Percentiles rank a stretch among this genome's conserved stretches.
Evolutionary conservation across 2,113 vertebrate genomes (phyloP).

Genomic region (Apodemus speciosus): DNA sequence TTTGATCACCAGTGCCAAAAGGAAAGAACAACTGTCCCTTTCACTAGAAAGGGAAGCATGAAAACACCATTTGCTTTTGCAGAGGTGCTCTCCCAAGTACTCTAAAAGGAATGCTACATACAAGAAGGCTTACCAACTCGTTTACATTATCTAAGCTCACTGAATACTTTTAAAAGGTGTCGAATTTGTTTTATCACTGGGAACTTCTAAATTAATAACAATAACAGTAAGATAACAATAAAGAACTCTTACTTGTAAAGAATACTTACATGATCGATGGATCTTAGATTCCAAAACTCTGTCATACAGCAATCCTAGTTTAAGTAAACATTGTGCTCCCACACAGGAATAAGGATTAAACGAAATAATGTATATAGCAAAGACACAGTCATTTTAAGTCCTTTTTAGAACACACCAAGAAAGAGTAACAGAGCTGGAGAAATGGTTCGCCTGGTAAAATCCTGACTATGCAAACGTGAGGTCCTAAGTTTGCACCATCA

Average conservation of each 20-base stretch:
- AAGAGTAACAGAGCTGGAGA: background rate
- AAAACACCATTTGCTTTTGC: background rate
- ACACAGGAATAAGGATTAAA: background rate
- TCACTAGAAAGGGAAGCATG: background rate
- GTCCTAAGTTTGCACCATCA: background rate
- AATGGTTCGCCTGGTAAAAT: background rate
- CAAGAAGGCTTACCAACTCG: background rate
- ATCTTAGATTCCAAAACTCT: conserved; percentile 38
- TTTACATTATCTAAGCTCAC: background rate
- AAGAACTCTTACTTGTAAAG: background rate
- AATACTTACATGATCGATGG: background rate
- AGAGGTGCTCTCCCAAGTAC: background rate
- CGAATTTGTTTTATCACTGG: conserved; percentile 7
- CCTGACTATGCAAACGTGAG: background rate
- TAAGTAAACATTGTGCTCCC: background rate
- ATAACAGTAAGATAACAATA: conserved; percentile 23
- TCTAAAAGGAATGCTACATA: background rate
- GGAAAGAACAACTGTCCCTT: background rate
- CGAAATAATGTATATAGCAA: conserved; percentile 12
- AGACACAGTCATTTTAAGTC: background rate
- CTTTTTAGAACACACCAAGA: background rate
- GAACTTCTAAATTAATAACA: conserved; percentile 3
- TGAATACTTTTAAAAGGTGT: background rate
- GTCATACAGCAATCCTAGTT: background rate
- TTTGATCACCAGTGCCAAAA: background rate